phyloP scores from a whole-genome alignment of 2,888 invertebrate species.

The Eretmocerus hayati region DNA sequence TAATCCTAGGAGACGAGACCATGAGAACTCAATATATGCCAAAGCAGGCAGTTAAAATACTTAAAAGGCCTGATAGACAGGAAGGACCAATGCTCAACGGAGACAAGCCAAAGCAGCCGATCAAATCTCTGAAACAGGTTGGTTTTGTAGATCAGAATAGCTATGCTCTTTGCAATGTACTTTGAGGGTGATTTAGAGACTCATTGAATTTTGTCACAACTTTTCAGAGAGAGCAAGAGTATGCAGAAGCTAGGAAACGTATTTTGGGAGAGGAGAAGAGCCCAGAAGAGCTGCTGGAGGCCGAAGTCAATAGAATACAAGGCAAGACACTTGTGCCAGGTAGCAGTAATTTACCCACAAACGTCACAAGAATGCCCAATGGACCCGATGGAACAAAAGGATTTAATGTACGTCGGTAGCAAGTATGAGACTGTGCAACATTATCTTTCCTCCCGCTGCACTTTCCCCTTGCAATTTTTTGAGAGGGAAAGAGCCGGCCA shows the following conservation, averaged over 20 bases:
- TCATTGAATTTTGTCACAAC: background rate
- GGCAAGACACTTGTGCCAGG: constrained; percentile 30
- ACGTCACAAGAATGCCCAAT: constrained; percentile 64
- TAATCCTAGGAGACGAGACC: constrained; percentile 72
- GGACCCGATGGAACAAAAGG: constrained; percentile 75
- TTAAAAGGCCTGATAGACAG: constrained; percentile 62
- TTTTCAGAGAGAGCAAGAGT: constrained; percentile 79
- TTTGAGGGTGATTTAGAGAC: too few species aligned
- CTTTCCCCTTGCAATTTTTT: constrained; percentile 29
- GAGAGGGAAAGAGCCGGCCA: constrained; percentile 33
- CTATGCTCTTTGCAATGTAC: too few species aligned
- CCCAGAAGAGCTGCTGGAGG: constrained; percentile 57
- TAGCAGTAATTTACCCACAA: constrained; percentile 29
- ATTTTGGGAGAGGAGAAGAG: constrained; percentile 82
- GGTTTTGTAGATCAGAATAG: too few species aligned
- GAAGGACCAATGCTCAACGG: constrained; percentile 57
- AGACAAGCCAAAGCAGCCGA: constrained; percentile 67
- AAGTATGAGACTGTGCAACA: constrained; percentile 30
- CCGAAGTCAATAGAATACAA: constrained; percentile 44
- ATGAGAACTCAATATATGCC: constrained; percentile 73
- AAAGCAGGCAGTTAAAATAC: constrained; percentile 76
- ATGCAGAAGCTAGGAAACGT: constrained; percentile 83
- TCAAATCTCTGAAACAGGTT: constrained; percentile 69
- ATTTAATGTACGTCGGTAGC: constrained; percentile 63
- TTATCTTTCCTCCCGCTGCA: constrained; percentile 36